Base-by-base conservation (phyloP, 2,888 invertebrate genomes). In the Eupithecia abbreviata region DNA sequence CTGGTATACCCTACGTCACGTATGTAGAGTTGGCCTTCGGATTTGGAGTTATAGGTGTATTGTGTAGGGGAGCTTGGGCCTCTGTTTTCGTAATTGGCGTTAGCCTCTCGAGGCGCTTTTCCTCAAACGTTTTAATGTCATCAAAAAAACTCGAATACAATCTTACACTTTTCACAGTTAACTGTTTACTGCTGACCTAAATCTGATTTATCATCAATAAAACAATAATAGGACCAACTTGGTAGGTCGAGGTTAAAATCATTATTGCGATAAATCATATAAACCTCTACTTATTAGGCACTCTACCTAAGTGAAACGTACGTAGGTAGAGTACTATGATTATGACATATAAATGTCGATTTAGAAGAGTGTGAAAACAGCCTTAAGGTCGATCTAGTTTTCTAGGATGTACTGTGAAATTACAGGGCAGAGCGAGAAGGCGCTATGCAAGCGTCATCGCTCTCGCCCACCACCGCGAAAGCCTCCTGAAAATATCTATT, bases 401-500 rank as follows among this genome's bases (percentile, higher is more conserved):
- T 89, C 86, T 85, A 71, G 77, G 84, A 79, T 91, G 82, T 87
- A 83, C 92, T 92, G 87, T 88, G 86, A 87, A 91, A 92, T 93
- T 92, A 92, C 90, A 88, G 84, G 90, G 84, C 76, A 82, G 92
- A 94, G 89, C 82, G 93, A 92, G 93, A 92, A 75, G 82, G 88
- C 86, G 82, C 82, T 89, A 91, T 89, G 79, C 80, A 79, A 83
- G 83, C 87, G 85, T 90, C 90, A 84, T 76, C 74, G 79, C 90
- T 85, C 84, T 90, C 92, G 83, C 91, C 85, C 92, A 87, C 89
- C 88, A 90, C 67, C 67, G 45, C 93, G 93, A 94, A 93, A 93
- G 94, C 94, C 94, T 94, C 92, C 94, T 94, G 94, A 94, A 95
- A 95, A 95, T 94, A 94, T 94, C 92, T 94, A 95, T 95, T 94